phyloP scores from a whole-genome alignment of 2,113 vertebrate genomes.

The Coracopsis vasa region DNA sequence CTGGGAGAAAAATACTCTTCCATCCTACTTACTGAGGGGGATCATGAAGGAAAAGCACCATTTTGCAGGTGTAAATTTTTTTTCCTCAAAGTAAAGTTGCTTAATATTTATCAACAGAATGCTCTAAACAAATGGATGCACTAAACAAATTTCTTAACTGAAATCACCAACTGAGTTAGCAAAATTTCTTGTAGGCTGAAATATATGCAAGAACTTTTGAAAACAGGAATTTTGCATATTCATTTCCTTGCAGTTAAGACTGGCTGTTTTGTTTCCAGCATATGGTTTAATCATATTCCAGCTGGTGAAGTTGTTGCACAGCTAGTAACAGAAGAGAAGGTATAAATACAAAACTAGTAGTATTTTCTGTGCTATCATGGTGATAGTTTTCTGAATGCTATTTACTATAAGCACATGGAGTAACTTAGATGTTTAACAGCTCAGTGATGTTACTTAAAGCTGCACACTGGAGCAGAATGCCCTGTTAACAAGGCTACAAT shows the following conservation, averaged over 20 bases:
- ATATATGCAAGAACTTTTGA: neutral
- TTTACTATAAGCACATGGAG: neutral
- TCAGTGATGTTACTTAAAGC: neutral
- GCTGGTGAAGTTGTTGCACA: neutral
- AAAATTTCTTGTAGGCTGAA: neutral
- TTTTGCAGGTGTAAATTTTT: neutral
- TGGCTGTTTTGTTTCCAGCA: neutral
- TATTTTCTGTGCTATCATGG: neutral
- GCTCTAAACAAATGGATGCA: neutral
- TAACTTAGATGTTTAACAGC: neutral
- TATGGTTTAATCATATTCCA: neutral
- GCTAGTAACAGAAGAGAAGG: neutral
- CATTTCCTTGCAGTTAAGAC: neutral
- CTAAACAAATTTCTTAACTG: neutral
- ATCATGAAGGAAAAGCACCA: neutral
- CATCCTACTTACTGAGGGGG: neutral
- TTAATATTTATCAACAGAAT: neutral
- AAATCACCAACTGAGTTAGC: neutral
- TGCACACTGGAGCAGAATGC: fast-evolving
- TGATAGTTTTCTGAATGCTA: neutral
- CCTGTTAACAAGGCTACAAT: neutral
- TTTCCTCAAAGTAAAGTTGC: neutral
- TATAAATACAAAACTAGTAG: neutral
- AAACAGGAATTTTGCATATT: neutral
- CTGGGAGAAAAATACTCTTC: neutral